phyloP scores from a whole-genome alignment of 2,113 vertebrate species.

The Trogon melanurus region DNA sequence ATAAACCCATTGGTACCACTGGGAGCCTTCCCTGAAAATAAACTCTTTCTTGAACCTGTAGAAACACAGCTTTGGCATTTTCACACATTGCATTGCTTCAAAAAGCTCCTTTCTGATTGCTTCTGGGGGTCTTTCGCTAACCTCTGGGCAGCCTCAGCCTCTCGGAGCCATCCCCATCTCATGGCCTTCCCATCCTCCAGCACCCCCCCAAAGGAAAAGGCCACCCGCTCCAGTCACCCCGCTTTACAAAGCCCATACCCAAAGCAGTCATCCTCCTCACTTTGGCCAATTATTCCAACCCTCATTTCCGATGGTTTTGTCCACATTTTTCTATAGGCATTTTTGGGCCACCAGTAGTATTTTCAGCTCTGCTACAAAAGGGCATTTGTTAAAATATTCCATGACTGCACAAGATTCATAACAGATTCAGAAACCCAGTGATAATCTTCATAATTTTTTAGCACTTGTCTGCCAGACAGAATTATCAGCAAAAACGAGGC shows the following conservation, averaged over 20 bases:
- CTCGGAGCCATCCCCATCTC: not conserved
- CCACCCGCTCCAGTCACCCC: not conserved
- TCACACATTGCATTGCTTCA: rapidly evolving
- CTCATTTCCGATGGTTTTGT: not conserved
- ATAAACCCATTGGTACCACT: not conserved
- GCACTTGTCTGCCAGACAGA: constrained; percentile 38
- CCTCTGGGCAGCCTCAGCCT: not conserved
- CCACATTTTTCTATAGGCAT: not conserved
- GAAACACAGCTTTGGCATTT: not conserved
- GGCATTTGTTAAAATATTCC: constrained; percentile 44
- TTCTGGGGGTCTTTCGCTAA: not conserved
- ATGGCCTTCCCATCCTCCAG: not conserved
- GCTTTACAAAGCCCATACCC: not conserved
- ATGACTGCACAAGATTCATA: not conserved
- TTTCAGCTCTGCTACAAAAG: constrained; percentile 13
- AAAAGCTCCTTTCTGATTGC: not conserved
- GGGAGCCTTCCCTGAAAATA: not conserved
- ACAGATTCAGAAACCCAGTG: constrained; percentile 29
- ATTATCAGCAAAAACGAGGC: constrained; percentile 15
- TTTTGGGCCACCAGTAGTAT: not conserved
- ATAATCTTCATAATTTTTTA: constrained; percentile 58
- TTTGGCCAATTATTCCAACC: not conserved
- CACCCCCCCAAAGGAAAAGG: not conserved
- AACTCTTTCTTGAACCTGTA: not conserved
- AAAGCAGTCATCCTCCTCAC: not conserved